Base-by-base conservation (phyloP, 2,113 vertebrate species). In the Heterochromis multidens region DNA sequence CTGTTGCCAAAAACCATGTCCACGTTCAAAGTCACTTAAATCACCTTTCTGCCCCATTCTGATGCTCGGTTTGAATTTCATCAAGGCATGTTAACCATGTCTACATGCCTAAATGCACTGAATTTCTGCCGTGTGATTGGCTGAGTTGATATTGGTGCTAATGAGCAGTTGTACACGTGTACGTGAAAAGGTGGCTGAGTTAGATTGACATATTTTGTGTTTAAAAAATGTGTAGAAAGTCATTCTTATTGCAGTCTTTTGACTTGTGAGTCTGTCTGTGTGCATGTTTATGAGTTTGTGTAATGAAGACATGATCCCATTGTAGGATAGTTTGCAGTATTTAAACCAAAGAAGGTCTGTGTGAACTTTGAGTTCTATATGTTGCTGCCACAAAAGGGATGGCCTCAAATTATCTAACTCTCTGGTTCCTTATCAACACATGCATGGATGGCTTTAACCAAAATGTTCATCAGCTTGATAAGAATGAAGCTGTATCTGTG, bases 281-380 rank as follows among this genome's bases (percentile, higher is more conserved):
- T 43, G 17, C 0, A 3, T 43, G 7, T 67, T 67, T 0, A 0
- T 0, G 1, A 27, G 8, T 70, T 46, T 70, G 65, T 1, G 27
- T 46, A 37, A 70, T 27, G 35, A 43, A 13, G 61, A 65, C n/a
- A n/a, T 40, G n/a, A 25, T 40, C 37, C 37, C 9, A 11, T 40
- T 40, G 37, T 9, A 10, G 11, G 37, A 9, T 40, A 5, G 37
- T 40, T 11, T 11, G 37, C 37, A 40, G 37, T 11, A 40, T 40
- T 40, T 40, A 40, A 40, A 40, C 37, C 11, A 11, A 40, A 40
- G 37, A 40, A 40, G 2, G 37, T 70, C n/a, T 46, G 23, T 67
- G n/a, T 70, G 40, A 70, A 46, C 16, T 0, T 46, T 46, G 5
- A 46, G 40, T 46, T 2, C 8, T 27, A 67, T 70, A 0, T 27